phyloP scores from a whole-genome alignment of 1,140 invertebrate species.

The Drosophila tsacasi region DNA sequence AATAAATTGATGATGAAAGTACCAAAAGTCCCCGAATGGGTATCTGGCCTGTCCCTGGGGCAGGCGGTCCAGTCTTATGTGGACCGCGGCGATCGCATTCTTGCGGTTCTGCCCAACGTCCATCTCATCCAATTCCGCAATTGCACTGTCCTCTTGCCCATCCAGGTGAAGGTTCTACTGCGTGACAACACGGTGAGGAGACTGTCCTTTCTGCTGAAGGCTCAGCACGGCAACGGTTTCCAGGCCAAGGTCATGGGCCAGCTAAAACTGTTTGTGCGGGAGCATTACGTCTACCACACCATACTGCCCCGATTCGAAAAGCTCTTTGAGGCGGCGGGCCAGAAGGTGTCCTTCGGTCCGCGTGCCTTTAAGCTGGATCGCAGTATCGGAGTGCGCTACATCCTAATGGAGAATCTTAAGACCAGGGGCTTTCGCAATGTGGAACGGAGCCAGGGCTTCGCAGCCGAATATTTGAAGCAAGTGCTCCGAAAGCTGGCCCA shows the following conservation, averaged over 20 bases:
- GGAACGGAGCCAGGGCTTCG: slow-evolving; percentile 86
- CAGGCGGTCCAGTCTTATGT: slow-evolving; percentile 22
- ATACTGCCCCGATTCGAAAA: slow-evolving; percentile 34
- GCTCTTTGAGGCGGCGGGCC: slow-evolving; percentile 40
- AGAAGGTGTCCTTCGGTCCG: slow-evolving; percentile 19
- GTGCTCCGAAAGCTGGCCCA: slow-evolving; percentile 86
- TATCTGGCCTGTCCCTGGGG: slow-evolving; percentile 21
- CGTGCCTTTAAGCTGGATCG: slow-evolving; percentile 59
- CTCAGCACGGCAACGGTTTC: slow-evolving; percentile 24
- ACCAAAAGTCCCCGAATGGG: slow-evolving; percentile 36
- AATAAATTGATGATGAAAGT: slow-evolving; percentile 31
- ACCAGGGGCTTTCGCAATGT: slow-evolving; percentile 83
- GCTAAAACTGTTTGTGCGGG: slow-evolving; percentile 54
- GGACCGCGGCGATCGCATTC: background rate
- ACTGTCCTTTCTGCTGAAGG: slow-evolving; percentile 57
- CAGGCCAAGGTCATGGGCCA: slow-evolving; percentile 46
- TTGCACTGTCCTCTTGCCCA: slow-evolving; percentile 38
- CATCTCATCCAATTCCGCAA: slow-evolving; percentile 46
- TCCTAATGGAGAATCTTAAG: slow-evolving; percentile 36
- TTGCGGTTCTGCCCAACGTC: slow-evolving; percentile 32
- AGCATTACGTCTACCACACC: slow-evolving; percentile 48
- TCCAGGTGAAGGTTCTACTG: slow-evolving; percentile 27
- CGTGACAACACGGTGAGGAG: slow-evolving; percentile 18
- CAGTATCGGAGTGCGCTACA: slow-evolving; percentile 49
- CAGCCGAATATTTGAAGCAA: slow-evolving; percentile 85